These are phyloP conservation scores for Zelostemma sp. DNA, from an alignment of 1,140 invertebrate genomes.

Conservation along the genomic window DNA sequence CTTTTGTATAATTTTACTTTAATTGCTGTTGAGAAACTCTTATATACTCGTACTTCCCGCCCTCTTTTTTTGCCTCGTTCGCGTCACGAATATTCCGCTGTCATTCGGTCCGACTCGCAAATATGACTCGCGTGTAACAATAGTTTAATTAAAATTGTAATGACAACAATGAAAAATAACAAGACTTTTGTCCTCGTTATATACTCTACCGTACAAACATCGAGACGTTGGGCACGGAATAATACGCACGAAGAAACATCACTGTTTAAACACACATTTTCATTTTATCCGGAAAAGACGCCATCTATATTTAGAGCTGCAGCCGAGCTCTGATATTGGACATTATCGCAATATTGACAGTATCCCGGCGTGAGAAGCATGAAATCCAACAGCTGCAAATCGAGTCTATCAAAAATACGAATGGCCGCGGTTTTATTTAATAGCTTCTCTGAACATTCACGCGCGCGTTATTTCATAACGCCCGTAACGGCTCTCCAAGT, in stretches of 20 bases:
- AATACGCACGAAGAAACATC: no score
- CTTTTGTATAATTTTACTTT: constrained; percentile 64
- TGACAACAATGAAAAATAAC: not conserved
- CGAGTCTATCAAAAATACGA: constrained; percentile 21
- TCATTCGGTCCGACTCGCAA: constrained; percentile 11
- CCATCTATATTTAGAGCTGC: constrained; percentile 23
- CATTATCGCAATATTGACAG: constrained; percentile 45
- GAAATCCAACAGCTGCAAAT: constrained; percentile 32
- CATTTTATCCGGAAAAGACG: constrained; percentile 9
- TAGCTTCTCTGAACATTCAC: constrained; percentile 8
- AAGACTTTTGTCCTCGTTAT: no score
- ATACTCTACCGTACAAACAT: no score
- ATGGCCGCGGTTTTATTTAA: constrained; percentile 11
- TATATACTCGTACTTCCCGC: no score
- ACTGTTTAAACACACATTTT: no score
- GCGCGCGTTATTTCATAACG: constrained; percentile 8
- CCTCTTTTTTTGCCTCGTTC: no score
- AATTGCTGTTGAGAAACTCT: constrained; percentile 57
- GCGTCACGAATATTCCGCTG: no score
- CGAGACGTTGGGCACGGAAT: no score
- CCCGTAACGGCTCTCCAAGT: no score
- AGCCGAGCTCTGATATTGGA: constrained; percentile 37
- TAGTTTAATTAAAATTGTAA: constrained; percentile 12
- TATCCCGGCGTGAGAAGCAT: constrained; percentile 18
- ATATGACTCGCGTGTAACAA: not conserved